Percentiles rank a stretch among this genome's conserved stretches.
phyloP scores from a whole-genome alignment of 2,888 invertebrate species.

The Lobophora halterata region DNA sequence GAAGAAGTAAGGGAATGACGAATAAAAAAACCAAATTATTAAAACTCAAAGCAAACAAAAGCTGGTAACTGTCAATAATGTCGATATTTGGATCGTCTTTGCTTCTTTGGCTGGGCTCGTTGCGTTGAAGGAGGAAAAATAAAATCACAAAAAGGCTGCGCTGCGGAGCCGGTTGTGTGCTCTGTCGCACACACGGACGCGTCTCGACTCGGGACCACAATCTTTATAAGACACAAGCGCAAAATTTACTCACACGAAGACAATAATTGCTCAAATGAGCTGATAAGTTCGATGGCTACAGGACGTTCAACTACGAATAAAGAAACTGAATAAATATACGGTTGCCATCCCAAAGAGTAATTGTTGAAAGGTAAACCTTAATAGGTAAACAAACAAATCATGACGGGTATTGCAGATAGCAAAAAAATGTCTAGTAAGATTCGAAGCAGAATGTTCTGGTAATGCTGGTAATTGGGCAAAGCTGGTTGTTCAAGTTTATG shows the following conservation, averaged over 20 bases:
- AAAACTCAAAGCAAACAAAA: too few species aligned
- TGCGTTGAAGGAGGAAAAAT: constrained; percentile 70
- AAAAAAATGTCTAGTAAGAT: constrained; percentile 14
- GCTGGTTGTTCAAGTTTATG: constrained; percentile 21
- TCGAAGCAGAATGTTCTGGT: constrained; percentile 14
- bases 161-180: constrained; percentile 65
- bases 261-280: constrained; percentile 30
- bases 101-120: constrained; percentile 36
- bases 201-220: constrained; percentile 51
- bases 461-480: constrained; percentile 1
- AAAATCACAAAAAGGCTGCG: constrained; percentile 73
- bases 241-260: constrained; percentile 58
- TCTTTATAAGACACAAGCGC: constrained; percentile 56
- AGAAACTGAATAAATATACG: too few species aligned
- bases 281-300: constrained; percentile 1
- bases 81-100: constrained; percentile 48
- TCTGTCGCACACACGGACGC: constrained; percentile 46
- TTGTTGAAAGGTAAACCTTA: background rate
- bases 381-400: constrained; percentile 20
- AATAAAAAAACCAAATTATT: background rate
- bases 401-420: background rate
- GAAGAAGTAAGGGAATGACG: background rate
- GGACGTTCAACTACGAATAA: too few species aligned
- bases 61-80: constrained; percentile 20
- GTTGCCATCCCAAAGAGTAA: too few species aligned